A percentile compares a stretch with the other conserved stretches of the same genome.
Evolutionary conservation across 37 sponge, comb jelly and placozoan genomes (phyloP).

Genomic region (Ephydatia muelleri): DNA sequence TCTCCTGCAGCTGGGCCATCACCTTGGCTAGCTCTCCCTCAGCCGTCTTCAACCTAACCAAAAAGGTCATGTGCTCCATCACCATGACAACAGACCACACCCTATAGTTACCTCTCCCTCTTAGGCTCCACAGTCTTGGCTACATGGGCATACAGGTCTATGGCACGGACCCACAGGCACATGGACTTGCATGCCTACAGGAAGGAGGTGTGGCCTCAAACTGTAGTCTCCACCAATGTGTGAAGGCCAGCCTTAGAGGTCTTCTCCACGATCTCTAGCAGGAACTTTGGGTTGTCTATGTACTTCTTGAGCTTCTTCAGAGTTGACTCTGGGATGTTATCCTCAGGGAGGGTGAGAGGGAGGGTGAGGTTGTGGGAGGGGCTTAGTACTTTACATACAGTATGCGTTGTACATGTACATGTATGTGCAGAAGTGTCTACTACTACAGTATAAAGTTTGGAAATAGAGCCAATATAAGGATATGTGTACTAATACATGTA

Average conservation of each 20-base stretch:
- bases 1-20: conserved; percentile 65
- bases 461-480: background rate
- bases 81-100: background rate
- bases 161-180: conserved; percentile 97
- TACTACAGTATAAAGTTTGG: too few species aligned
- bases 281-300: conserved; percentile 97
- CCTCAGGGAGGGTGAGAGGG: conserved; percentile 54
- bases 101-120: conserved; percentile 68
- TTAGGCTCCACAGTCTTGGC: conserved; percentile 97
- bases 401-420: background rate
- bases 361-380: background rate
- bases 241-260: conserved; percentile 83
- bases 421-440: background rate
- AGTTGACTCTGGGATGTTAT: conserved; percentile 90
- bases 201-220: too few species aligned
- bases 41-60: conserved; percentile 75
- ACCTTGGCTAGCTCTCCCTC: conserved; percentile 82
- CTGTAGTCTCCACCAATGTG: too few species aligned
- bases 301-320: conserved; percentile 98
- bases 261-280: conserved; percentile 91
- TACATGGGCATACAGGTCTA: conserved; percentile 93
- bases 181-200: conserved; percentile 94
- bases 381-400: background rate
- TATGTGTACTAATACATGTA: background rate
- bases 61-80: background rate